Evolutionary conservation across 2,797 vertebrate genomes (phyloP).

Genomic region (Psittacula echo): DNA sequence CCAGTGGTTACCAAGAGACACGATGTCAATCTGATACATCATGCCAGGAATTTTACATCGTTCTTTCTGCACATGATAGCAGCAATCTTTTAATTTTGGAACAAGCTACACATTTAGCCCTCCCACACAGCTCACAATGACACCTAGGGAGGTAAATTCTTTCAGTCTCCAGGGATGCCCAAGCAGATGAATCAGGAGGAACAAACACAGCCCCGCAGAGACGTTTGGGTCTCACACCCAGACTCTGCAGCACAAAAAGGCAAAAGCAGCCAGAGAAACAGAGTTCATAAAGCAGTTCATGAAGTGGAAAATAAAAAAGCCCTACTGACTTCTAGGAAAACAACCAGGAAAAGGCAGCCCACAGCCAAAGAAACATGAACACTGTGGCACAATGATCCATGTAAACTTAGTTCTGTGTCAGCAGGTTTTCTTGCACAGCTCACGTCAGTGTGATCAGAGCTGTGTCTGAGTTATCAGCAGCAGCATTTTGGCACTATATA

Average conservation of each 20-base stretch:
- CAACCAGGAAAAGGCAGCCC: not conserved
- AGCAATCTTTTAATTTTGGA: not conserved
- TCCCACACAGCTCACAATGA: conserved; percentile 9
- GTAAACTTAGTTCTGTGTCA: not conserved
- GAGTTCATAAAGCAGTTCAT: not conserved
- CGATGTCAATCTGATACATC: not conserved
- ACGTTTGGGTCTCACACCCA: not conserved
- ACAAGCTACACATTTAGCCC: conserved; percentile 1
- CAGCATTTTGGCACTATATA: not conserved
- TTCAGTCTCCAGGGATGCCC: not conserved
- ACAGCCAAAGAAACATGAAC: not conserved
- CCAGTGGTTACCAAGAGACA: conserved; percentile 7
- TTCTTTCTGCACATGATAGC: not conserved
- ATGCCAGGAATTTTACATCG: not conserved
- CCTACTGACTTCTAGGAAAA: not conserved
- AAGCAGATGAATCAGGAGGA: not conserved
- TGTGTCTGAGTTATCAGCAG: not conserved
- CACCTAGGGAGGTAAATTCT: not conserved
- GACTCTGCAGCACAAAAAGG: not conserved
- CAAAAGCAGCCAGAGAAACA: not conserved
- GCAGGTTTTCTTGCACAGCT: not conserved
- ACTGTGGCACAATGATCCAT: not conserved
- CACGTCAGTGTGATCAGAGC: not conserved
- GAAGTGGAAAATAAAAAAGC: not conserved
- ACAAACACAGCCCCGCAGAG: not conserved